Conservation (phyloP, 2,797 vertebrate species). For the Sebastes paucispinis region DNA sequence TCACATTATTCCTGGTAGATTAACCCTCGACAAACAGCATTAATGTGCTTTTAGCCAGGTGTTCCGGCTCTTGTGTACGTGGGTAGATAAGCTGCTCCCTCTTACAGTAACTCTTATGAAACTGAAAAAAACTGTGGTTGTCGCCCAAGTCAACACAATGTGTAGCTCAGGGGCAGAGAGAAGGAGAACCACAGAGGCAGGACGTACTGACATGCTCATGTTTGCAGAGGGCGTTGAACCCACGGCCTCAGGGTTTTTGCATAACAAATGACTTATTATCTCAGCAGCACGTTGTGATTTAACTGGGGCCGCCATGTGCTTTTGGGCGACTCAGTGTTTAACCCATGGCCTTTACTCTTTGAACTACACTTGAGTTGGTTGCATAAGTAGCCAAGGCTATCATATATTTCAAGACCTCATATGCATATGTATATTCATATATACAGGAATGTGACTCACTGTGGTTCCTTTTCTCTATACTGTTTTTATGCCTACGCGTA, state of each 20-base stretch:
- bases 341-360: neutral
- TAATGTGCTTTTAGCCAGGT: neutral
- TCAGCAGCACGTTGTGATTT: slow-evolving; percentile 11
- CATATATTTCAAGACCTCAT: neutral
- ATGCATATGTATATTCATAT: neutral
- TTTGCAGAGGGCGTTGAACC: slow-evolving; percentile 50
- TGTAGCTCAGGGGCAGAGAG: neutral
- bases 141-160: neutral
- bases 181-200: neutral
- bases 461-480: neutral
- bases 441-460: neutral
- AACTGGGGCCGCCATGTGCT: neutral
- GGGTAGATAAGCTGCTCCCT: neutral
- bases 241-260: slow-evolving; percentile 20
- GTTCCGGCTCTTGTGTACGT: neutral
- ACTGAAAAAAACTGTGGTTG: neutral
- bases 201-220: slow-evolving; percentile 30
- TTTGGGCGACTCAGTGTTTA: neutral
- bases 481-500: neutral
- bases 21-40: neutral
- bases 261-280: slow-evolving; percentile 35
- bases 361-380: neutral
- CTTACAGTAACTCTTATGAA: neutral
- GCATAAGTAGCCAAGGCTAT: neutral
- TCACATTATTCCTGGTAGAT: neutral